Percentiles rank a stretch among this genome's conserved stretches.
These are phyloP conservation scores for Calephelis nemesis DNA, from an alignment of 1,140 invertebrate genomes.

Conservation along the genomic window DNA sequence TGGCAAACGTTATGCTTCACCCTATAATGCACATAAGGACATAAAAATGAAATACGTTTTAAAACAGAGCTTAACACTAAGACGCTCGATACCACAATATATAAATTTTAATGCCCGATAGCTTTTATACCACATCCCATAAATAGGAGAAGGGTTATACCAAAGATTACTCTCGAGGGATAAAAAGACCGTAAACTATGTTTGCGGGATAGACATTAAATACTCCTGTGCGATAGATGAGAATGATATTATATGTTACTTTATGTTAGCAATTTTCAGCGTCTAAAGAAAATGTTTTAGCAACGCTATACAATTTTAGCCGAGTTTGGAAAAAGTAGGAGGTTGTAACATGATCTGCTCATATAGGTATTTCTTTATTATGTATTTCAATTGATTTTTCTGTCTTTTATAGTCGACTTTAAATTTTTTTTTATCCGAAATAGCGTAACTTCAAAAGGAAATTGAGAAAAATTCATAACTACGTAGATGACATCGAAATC, in stretches of 20 bases:
- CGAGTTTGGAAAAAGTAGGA: too few relatives aligned
- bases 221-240: slow-evolving; percentile 33
- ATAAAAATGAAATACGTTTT: slow-evolving; percentile 1
- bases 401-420: too few relatives aligned
- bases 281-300: not conserved
- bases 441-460: too few relatives aligned
- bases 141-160: slow-evolving; percentile 50
- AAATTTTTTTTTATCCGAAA: too few relatives aligned
- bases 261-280: slow-evolving; percentile 21
- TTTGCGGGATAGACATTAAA: slow-evolving; percentile 37
- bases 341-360: too few relatives aligned
- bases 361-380: too few relatives aligned
- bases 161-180: slow-evolving; percentile 55
- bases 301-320: not conserved
- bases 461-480: too few relatives aligned
- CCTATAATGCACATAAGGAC: not conserved
- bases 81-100: slow-evolving; percentile 26
- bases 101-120: slow-evolving; percentile 50
- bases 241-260: slow-evolving; percentile 22
- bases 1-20: too few relatives aligned
- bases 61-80: slow-evolving; percentile 28
- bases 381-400: too few relatives aligned
- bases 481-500: too few relatives aligned
- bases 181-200: slow-evolving; percentile 43
- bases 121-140: slow-evolving; percentile 49